These are phyloP conservation scores for Megalonaias nervosa DNA, from an alignment of 1,140 invertebrate species.

Conservation along the genomic window DNA sequence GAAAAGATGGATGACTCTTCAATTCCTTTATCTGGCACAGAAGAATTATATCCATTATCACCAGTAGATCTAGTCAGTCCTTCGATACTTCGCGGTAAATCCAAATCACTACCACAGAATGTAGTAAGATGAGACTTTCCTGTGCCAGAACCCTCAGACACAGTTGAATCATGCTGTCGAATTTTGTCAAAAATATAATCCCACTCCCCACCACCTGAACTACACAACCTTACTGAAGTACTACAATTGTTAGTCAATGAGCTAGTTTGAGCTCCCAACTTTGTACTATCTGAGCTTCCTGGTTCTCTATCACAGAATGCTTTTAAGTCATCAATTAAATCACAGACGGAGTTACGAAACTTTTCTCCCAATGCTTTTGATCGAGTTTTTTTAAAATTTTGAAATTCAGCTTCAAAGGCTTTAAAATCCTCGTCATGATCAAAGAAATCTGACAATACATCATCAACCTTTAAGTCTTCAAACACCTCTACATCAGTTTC, in stretches of 20 bases:
- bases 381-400: constrained; percentile 55
- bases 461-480: constrained; percentile 43
- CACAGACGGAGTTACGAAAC: constrained; percentile 58
- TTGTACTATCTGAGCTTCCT: constrained; percentile 24
- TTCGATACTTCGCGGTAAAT: constrained; percentile 3
- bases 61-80: constrained; percentile 4
- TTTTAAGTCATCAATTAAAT: constrained; percentile 63
- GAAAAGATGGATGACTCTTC: too few relatives aligned
- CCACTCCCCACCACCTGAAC: constrained; percentile 62
- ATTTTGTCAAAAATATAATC: constrained; percentile 62
- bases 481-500: constrained; percentile 30
- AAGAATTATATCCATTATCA: constrained; percentile 26
- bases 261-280: background rate
- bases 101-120: too few relatives aligned
- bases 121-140: constrained; percentile 22
- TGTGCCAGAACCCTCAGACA: constrained; percentile 5
- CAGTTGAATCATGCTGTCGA: background rate
- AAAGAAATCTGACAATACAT: constrained; percentile 64
- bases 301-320: constrained; percentile 60
- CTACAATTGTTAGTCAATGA: constrained; percentile 1
- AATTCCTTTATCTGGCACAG: background rate
- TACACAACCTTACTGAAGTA: constrained; percentile 43
- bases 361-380: constrained; percentile 50
- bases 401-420: constrained; percentile 64
- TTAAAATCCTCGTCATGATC: constrained; percentile 65